Evolutionary conservation across 2,113 vertebrate species (phyloP).

Genomic region (Arvicanthis niloticus): DNA sequence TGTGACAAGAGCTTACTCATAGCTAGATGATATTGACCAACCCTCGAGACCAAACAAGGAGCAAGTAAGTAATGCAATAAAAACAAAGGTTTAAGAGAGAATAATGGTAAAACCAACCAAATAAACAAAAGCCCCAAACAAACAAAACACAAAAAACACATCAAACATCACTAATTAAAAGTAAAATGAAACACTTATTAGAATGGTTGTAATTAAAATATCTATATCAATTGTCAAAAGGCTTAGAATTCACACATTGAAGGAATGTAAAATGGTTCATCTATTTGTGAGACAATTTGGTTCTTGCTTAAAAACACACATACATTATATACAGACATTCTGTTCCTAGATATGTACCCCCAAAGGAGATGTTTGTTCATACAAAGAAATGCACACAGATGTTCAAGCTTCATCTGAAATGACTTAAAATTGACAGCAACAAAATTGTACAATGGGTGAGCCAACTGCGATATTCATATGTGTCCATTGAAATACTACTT

Average conservation of each 20-base stretch:
- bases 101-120: background rate
- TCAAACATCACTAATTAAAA: background rate
- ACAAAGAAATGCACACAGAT: background rate
- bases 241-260: background rate
- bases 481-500: background rate
- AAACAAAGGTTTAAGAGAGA: background rate
- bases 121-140: background rate
- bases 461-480: background rate
- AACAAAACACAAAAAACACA: background rate
- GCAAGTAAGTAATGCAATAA: background rate
- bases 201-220: background rate
- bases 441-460: background rate
- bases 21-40: background rate
- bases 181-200: background rate
- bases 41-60: background rate
- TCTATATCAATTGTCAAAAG: background rate
- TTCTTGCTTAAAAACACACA: background rate
- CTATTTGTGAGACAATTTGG: background rate
- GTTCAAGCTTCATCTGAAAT: background rate
- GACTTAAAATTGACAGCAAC: background rate
- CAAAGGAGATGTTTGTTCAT: background rate
- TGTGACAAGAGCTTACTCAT: background rate
- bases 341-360: background rate
- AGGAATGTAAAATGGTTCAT: background rate
- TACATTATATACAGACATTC: too few relatives aligned